phyloP scores from a whole-genome alignment of 1,140 invertebrate species.

The Papilio polytes region DNA sequence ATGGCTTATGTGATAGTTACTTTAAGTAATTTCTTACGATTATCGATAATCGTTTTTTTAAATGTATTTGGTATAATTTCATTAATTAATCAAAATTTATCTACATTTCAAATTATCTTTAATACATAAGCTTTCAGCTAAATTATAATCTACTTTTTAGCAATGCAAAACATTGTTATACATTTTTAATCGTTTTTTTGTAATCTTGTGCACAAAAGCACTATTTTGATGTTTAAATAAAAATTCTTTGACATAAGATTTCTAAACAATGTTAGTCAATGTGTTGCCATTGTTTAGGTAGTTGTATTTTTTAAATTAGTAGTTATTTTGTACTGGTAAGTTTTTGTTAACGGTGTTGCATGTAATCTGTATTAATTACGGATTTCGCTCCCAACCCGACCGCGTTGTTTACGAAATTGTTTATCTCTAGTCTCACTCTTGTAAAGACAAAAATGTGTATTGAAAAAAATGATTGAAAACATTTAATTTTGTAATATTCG shows the following conservation, averaged over 20 bases:
- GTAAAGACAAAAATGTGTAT: constrained; percentile 79
- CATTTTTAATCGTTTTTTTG: constrained; percentile 1
- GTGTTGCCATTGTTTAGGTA: constrained; percentile 81
- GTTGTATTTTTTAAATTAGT: constrained; percentile 60
- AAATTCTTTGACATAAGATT: constrained; percentile 44
- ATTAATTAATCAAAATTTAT: too few relatives aligned
- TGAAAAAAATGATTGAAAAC: constrained; percentile 72
- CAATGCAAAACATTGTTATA: background rate
- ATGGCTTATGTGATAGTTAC: constrained; percentile 74
- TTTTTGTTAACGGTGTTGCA: constrained; percentile 69
- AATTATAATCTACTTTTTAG: background rate
- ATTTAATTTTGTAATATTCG: constrained; percentile 79
- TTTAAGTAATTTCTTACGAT: background rate
- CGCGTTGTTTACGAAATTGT: constrained; percentile 57
- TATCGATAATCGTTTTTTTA: background rate
- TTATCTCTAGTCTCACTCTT: constrained; percentile 81
- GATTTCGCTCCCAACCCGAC: constrained; percentile 46
- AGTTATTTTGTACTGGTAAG: constrained; percentile 61
- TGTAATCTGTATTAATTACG: constrained; percentile 40
- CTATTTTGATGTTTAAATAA: constrained; percentile 40
- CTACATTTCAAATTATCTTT: too few relatives aligned
- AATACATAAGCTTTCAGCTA: background rate
- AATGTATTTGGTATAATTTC: background rate
- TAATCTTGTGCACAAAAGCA: constrained; percentile 29
- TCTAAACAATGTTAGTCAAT: constrained; percentile 75